Evolutionary conservation across 1,140 invertebrate genomes (phyloP).

Genomic region (Araneus ventricosus): DNA sequence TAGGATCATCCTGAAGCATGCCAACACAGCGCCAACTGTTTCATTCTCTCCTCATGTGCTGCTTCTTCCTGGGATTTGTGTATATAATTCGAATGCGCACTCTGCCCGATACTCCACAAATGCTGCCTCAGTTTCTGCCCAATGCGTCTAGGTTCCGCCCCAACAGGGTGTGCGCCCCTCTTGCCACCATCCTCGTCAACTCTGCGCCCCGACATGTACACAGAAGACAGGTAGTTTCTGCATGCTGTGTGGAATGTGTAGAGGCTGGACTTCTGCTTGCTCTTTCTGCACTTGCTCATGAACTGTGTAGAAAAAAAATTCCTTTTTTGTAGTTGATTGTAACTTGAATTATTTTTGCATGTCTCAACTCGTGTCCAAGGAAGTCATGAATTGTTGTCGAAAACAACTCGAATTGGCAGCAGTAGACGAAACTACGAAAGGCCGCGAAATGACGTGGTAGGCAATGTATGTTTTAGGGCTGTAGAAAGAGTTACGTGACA

Average conservation of each 20-base stretch:
- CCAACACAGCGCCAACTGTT: not conserved
- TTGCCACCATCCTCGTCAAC: slow-evolving; percentile 14
- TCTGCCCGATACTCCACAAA: not conserved
- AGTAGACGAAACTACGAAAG: too few relatives aligned
- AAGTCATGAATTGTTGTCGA: too few relatives aligned
- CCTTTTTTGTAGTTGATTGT: too few relatives aligned
- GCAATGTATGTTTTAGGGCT: too few relatives aligned
- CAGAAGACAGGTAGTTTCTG: slow-evolving; percentile 3
- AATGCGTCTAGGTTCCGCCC: not conserved
- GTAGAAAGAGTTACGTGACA: too few relatives aligned
- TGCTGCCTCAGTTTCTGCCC: slow-evolving; percentile 8
- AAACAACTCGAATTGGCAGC: too few relatives aligned
- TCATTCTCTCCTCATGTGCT: not conserved
- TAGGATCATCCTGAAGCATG: not conserved
- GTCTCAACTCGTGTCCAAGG: too few relatives aligned
- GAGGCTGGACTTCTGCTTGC: not conserved
- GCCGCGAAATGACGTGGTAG: too few relatives aligned
- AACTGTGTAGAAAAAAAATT: too few relatives aligned
- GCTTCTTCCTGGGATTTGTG: not conserved
- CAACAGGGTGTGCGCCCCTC: slow-evolving; percentile 18
- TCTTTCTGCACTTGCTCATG: too few relatives aligned
- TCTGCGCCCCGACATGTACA: not conserved
- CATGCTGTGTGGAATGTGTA: not conserved
- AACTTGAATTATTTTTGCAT: too few relatives aligned
- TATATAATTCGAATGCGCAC: not conserved